Evolutionary conservation across 2,113 vertebrate genomes (phyloP).

Genomic region (Eptesicus fuscus): DNA sequence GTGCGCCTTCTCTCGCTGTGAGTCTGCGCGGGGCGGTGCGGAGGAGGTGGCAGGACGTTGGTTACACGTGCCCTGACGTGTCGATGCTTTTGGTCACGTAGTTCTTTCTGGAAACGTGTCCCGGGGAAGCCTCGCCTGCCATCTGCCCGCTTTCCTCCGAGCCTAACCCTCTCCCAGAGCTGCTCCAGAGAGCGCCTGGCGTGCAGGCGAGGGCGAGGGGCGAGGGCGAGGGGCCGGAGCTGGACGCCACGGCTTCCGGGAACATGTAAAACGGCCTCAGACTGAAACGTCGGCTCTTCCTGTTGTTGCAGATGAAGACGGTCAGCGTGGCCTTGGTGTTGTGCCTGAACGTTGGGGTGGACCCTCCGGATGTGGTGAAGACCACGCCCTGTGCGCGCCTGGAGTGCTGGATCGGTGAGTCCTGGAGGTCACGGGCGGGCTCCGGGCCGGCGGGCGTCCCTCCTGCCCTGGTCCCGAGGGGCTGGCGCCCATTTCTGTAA

Average conservation of each 20-base stretch:
- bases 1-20: no score
- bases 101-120: not conserved
- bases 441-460: not conserved
- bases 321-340: slow-evolving; percentile 98
- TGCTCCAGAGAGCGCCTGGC: no score
- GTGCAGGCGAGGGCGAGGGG: not conserved
- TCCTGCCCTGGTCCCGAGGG: not conserved
- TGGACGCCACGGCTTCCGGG: not conserved
- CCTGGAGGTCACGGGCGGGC: no score
- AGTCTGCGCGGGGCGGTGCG: no score
- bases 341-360: slow-evolving; percentile 98
- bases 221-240: not conserved
- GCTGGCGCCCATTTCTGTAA: no score
- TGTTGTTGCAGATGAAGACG: slow-evolving; percentile 94
- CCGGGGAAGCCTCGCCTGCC: not conserved
- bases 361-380: slow-evolving; percentile 98
- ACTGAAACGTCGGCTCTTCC: not conserved
- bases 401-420: slow-evolving; percentile 98
- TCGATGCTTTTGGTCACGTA: not conserved
- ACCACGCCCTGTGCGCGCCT: slow-evolving; percentile 96
- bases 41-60: not conserved
- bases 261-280: rapidly evolving
- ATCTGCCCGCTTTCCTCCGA: not conserved
- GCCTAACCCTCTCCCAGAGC: no score
- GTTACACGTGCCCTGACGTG: not conserved